phyloP scores from a whole-genome alignment of 2,113 vertebrate genomes.

The Diglossa brunneiventris region DNA sequence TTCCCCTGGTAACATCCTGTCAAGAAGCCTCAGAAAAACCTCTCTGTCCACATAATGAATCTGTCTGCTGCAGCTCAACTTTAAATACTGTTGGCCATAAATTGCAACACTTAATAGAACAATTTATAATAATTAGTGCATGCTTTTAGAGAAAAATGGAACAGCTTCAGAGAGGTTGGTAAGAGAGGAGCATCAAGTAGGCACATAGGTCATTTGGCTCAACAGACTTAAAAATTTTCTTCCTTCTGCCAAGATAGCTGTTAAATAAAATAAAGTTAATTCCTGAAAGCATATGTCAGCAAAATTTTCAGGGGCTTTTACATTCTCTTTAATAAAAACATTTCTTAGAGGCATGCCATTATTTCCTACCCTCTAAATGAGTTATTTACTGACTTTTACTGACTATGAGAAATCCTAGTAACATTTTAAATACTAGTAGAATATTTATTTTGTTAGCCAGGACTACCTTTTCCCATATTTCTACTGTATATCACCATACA shows the following conservation, averaged over 20 bases:
- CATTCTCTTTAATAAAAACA: not conserved
- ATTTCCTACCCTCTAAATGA: not conserved
- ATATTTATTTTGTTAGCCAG: not conserved
- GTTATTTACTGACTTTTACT: not conserved
- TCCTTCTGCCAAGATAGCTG: not conserved
- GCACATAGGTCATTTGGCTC: not conserved
- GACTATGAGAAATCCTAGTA: not conserved
- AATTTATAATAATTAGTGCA: not conserved
- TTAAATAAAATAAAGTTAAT: not conserved
- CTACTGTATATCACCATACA: not conserved
- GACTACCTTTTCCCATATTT: not conserved
- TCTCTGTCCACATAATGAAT: not conserved
- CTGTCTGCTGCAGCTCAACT: not conserved
- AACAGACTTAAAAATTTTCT: not conserved
- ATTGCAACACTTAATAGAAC: not conserved
- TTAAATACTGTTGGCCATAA: not conserved
- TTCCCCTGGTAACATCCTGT: not conserved
- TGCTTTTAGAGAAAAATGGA: not conserved
- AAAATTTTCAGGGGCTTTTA: not conserved
- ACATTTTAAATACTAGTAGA: not conserved
- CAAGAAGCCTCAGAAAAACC: not conserved
- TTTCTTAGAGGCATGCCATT: not conserved
- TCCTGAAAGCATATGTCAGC: not conserved
- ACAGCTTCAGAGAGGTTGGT: not conserved
- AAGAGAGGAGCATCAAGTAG: not conserved